A percentile compares a stretch with the other conserved stretches of the same genome.
phyloP scores from a whole-genome alignment of 53 echinoderm and acorn worm genomes.

The Echinometra lucunter region DNA sequence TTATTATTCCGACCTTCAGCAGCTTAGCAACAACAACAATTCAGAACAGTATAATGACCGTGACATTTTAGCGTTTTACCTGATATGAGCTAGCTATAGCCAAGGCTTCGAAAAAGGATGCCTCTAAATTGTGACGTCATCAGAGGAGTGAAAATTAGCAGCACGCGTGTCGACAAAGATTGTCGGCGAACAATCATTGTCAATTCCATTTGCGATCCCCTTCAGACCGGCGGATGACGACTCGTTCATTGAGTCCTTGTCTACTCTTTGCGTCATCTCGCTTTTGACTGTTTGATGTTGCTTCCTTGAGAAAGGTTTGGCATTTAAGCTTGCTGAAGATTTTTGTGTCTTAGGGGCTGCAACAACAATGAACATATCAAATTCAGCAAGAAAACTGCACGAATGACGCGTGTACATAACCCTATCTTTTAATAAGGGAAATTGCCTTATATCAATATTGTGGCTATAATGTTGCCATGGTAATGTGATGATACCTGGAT shows the following conservation, averaged over 20 bases:
- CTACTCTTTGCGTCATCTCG: background rate
- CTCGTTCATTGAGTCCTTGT: background rate
- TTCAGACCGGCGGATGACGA: background rate
- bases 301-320: background rate
- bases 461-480: background rate
- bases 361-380: background rate
- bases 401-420: background rate
- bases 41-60: background rate
- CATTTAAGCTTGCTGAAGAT: background rate
- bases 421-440: background rate
- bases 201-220: slow-evolving; percentile 12
- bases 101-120: background rate
- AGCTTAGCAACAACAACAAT: too few relatives aligned
- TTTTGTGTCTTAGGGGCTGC: background rate
- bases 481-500: background rate
- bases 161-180: background rate
- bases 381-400: background rate
- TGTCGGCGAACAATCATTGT: background rate
- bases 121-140: slow-evolving; percentile 25
- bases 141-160: background rate
- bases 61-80: background rate
- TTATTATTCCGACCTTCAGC: too few relatives aligned
- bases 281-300: background rate
- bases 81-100: background rate
- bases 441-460: background rate